A percentile compares a stretch with the other conserved stretches of the same genome.
Conservation (phyloP, 2,113 vertebrate genomes). For the Chroicocephalus ridibundus region DNA sequence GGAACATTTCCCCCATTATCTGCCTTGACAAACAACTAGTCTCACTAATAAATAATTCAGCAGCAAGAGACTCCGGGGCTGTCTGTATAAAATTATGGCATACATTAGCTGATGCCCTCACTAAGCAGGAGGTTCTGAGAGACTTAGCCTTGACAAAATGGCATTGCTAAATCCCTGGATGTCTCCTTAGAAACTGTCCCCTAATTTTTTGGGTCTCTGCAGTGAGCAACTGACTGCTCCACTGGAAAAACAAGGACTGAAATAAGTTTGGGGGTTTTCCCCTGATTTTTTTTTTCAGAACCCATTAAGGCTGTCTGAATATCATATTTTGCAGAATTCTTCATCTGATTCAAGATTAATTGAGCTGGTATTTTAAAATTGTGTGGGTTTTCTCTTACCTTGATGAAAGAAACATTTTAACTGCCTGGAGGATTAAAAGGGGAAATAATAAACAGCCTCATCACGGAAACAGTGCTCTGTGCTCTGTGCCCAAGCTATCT, state of each 20-base stretch:
- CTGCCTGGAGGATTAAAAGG: neutral
- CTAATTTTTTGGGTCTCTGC: neutral
- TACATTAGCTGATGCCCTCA: constrained; percentile 15
- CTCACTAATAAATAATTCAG: constrained; percentile 56
- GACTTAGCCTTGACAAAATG: neutral
- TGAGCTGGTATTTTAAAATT: neutral
- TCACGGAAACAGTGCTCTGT: neutral
- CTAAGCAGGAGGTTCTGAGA: neutral
- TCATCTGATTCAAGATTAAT: neutral
- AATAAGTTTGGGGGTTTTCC: neutral
- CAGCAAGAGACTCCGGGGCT: neutral
- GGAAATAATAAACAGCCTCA: neutral
- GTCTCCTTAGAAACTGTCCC: neutral
- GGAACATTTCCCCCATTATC: constrained; percentile 3
- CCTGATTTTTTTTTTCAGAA: neutral
- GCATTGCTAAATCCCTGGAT: neutral
- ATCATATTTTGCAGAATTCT: neutral
- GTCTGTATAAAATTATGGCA: constrained; percentile 25
- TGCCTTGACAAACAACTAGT: constrained; percentile 25
- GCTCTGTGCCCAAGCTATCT: neutral
- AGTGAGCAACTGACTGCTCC: neutral
- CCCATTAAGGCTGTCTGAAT: neutral
- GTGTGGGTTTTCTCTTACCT: neutral
- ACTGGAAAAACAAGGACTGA: neutral
- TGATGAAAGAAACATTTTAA: neutral